phyloP scores from a whole-genome alignment of 2,888 invertebrate genomes.

The Cetonia aurata region DNA sequence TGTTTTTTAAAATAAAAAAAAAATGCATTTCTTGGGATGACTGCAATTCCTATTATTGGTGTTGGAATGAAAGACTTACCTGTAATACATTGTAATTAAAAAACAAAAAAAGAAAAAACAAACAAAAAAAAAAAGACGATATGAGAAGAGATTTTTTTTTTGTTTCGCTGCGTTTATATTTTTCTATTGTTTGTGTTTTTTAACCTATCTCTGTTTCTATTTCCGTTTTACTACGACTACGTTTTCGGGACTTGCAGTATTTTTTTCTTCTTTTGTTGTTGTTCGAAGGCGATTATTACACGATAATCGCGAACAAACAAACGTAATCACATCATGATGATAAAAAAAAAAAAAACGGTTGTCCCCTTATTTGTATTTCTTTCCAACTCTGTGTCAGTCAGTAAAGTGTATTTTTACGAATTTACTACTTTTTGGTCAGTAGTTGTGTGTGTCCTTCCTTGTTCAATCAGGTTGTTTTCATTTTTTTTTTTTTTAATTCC shows the following conservation, averaged over 20 bases:
- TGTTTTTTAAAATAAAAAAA: slow-evolving; percentile 43
- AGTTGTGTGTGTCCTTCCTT: slow-evolving; percentile 64
- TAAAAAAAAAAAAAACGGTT: slow-evolving; percentile 22
- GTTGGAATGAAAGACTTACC: slow-evolving; percentile 65
- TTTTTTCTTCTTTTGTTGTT: slow-evolving; percentile 47
- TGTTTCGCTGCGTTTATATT: slow-evolving; percentile 9
- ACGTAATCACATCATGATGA: slow-evolving; percentile 18
- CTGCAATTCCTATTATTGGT: slow-evolving; percentile 64
- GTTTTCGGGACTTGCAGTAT: slow-evolving; percentile 58
- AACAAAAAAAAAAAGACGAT: slow-evolving; percentile 17
- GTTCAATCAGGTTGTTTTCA: slow-evolving; percentile 59
- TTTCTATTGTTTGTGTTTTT: slow-evolving; percentile 16
- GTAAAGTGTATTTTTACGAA: slow-evolving; percentile 62
- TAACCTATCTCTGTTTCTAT: background rate
- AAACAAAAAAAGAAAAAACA: slow-evolving; percentile 57
- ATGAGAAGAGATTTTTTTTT: slow-evolving; percentile 26
- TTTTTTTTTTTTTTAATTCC: slow-evolving; percentile 57
- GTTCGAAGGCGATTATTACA: slow-evolving; percentile 48
- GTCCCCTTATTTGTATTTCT: slow-evolving; percentile 30
- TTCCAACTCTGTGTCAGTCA: slow-evolving; percentile 59
- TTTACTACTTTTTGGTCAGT: slow-evolving; percentile 60
- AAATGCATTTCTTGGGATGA: slow-evolving; percentile 55
- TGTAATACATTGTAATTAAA: slow-evolving; percentile 59
- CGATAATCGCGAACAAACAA: slow-evolving; percentile 44
- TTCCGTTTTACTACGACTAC: no score